These are phyloP conservation scores for Achlya flavicornis DNA, from an alignment of 2,888 invertebrate species.

Conservation along the genomic window DNA sequence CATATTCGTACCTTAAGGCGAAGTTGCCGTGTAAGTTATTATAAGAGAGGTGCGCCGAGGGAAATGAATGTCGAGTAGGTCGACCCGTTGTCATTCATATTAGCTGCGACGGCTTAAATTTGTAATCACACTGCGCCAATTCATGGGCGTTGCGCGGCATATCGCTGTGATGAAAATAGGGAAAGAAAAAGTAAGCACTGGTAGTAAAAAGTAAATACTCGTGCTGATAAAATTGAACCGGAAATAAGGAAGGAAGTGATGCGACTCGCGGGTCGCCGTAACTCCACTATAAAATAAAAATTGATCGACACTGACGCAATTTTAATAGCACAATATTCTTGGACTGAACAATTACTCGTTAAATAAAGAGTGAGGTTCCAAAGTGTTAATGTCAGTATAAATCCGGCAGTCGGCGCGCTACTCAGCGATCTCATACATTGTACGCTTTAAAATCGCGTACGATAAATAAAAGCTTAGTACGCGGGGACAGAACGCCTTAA, in stretches of 20 bases:
- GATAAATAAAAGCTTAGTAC: slow-evolving; percentile 46
- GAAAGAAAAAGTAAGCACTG: slow-evolving; percentile 55
- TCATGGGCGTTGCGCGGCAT: slow-evolving; percentile 58
- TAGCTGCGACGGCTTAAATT: slow-evolving; percentile 81
- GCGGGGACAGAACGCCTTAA: slow-evolving; percentile 58
- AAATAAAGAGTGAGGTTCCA: slow-evolving; percentile 25
- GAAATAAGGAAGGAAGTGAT: slow-evolving; percentile 48
- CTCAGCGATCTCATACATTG: background rate
- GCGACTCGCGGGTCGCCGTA: slow-evolving; percentile 43
- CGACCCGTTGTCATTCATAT: slow-evolving; percentile 83
- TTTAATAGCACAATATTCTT: slow-evolving; percentile 42
- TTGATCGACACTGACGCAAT: slow-evolving; percentile 40
- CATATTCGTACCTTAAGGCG: slow-evolving; percentile 74
- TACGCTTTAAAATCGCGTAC: slow-evolving; percentile 49
- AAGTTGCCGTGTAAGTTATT: slow-evolving; percentile 81
- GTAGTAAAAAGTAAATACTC: slow-evolving; percentile 56
- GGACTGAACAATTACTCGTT: slow-evolving; percentile 30
- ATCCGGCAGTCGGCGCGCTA: background rate
- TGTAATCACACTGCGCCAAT: slow-evolving; percentile 78
- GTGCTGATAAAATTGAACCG: slow-evolving; percentile 54
- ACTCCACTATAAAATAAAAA: slow-evolving; percentile 47
- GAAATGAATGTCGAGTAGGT: slow-evolving; percentile 83
- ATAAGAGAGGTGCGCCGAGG: slow-evolving; percentile 82
- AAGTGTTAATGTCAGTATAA: slow-evolving; percentile 17
- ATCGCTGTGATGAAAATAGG: slow-evolving; percentile 57